These are phyloP conservation scores for Helicolenus hilgendorfi DNA, from an alignment of 2,797 vertebrate genomes.

Conservation along the genomic window DNA sequence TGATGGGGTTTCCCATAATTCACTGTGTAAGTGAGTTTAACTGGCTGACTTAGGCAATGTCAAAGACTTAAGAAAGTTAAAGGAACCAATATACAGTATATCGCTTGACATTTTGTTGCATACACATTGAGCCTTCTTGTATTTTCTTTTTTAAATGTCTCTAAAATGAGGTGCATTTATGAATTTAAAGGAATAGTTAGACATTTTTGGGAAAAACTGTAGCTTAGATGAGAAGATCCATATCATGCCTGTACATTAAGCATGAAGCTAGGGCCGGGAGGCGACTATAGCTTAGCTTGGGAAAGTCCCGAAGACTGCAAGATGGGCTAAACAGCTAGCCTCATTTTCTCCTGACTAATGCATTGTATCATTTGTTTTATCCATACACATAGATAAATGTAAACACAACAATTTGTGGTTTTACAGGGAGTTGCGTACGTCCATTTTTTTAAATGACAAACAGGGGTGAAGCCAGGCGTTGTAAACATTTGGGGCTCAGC, in stretches of 20 bases:
- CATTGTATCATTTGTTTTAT: background rate
- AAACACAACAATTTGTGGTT: background rate
- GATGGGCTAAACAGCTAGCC: background rate
- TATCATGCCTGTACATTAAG: background rate
- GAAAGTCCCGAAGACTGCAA: background rate
- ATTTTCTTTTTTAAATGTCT: background rate
- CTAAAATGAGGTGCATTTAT: background rate
- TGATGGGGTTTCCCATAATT: constrained; percentile 2
- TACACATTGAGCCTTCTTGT: too few relatives aligned
- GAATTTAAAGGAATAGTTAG: background rate
- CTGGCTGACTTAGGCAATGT: background rate
- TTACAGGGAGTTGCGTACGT: background rate
- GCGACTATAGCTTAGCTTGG: background rate
- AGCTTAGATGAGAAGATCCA: background rate
- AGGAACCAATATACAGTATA: background rate
- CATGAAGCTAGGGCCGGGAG: background rate
- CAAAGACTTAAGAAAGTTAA: background rate
- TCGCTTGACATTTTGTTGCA: background rate
- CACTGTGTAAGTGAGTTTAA: background rate
- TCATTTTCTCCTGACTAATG: background rate
- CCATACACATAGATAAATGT: background rate
- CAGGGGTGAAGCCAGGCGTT: background rate
- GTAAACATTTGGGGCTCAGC: background rate
- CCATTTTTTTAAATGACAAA: background rate
- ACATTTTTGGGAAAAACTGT: background rate